Evolutionary conservation across 2,797 vertebrate species (phyloP).

Genomic region (Choloepus didactylus): DNA sequence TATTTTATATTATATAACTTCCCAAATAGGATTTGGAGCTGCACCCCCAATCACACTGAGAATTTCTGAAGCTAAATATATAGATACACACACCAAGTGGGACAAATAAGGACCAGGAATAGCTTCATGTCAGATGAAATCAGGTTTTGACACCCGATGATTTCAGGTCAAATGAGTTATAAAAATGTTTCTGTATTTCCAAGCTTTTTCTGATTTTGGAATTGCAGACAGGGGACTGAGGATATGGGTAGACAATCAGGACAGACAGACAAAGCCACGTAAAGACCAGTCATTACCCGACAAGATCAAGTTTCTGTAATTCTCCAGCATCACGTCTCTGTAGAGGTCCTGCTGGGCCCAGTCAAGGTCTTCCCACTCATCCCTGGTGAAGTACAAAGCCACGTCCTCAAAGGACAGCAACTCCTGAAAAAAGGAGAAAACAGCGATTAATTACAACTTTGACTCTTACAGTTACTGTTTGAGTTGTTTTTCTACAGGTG

Average conservation of each 20-base stretch:
- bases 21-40: not conserved
- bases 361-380: conserved; percentile 61
- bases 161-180: not conserved
- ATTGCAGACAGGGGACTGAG: not conserved
- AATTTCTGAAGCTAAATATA: conserved; percentile 5
- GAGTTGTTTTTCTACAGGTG: not conserved
- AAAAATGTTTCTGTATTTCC: not conserved
- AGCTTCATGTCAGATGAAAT: not conserved
- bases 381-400: conserved; percentile 66
- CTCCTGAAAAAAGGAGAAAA: conserved; percentile 65
- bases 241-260: not conserved
- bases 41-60: not conserved
- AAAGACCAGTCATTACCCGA: conserved; percentile 52
- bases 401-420: conserved; percentile 66
- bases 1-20: not conserved
- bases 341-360: conserved; percentile 62
- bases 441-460: not conserved
- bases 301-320: conserved; percentile 68
- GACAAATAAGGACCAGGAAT: conserved; percentile 23
- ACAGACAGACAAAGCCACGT: not conserved
- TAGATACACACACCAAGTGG: not conserved
- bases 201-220: conserved; percentile 40
- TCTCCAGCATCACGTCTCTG: conserved; percentile 65
- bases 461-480: not conserved
- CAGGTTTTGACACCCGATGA: not conserved